Conservation (phyloP, 1,140 invertebrate genomes). For the Phenacoccus solenopsis region DNA sequence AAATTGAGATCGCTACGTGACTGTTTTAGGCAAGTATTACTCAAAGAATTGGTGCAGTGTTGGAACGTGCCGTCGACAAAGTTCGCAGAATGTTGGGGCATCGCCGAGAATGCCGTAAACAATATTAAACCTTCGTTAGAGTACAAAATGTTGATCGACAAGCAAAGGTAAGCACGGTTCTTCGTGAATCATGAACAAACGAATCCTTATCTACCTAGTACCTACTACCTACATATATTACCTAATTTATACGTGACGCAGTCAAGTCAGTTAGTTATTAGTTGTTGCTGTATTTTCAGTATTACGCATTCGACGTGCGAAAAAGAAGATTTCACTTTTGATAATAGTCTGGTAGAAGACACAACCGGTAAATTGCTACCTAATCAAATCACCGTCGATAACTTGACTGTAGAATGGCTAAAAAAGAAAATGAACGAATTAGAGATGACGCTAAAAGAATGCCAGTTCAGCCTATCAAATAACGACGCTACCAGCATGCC, state of each 20-base stretch:
- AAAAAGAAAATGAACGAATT: conserved; percentile 60
- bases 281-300: no score
- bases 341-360: conserved; percentile 68
- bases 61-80: conserved; percentile 62
- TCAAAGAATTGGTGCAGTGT: conserved; percentile 56
- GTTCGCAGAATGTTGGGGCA: conserved; percentile 57
- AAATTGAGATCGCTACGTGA: no score
- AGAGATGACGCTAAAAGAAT: conserved; percentile 54
- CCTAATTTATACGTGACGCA: no score
- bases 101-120: conserved; percentile 53
- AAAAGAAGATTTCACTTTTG: conserved; percentile 63
- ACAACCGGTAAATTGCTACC: conserved; percentile 64
- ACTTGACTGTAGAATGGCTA: conserved; percentile 77
- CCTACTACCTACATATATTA: no score
- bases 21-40: conserved; percentile 50
- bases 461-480: conserved; percentile 37
- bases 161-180: conserved; percentile 51
- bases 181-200: no score
- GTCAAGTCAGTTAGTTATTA: no score
- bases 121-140: conserved; percentile 63
- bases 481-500: no score
- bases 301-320: neutral
- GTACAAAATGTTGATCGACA: conserved; percentile 69
- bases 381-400: conserved; percentile 77
- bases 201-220: no score